Percentiles rank a stretch among this genome's conserved stretches.
Conservation (phyloP, 2,888 invertebrate genomes). For the Luperina testacea region DNA sequence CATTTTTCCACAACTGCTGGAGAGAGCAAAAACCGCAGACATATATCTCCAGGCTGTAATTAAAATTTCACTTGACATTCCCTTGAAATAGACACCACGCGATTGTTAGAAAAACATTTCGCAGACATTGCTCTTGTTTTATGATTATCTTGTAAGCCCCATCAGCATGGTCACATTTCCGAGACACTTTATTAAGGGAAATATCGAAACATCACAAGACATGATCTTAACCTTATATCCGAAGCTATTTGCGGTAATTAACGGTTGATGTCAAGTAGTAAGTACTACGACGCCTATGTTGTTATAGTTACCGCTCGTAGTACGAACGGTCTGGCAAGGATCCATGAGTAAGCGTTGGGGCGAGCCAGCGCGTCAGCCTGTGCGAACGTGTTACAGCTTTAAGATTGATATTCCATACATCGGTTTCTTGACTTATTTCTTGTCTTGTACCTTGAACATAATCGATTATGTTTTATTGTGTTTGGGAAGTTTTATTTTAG, state of each 20-base stretch:
- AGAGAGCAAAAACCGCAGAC: not conserved
- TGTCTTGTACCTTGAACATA: conserved; percentile 38
- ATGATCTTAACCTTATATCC: conserved; percentile 50
- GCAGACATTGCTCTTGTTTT: not conserved
- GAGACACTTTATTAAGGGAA: not conserved
- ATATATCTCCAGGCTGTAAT: not conserved
- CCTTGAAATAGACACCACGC: not conserved
- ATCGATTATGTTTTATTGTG: conserved; percentile 32
- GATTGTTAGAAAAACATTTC: not conserved
- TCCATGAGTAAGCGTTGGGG: conserved; percentile 79
- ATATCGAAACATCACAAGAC: conserved; percentile 14
- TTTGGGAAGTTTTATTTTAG: not conserved
- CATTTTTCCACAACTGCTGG: not conserved
- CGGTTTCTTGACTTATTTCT: conserved; percentile 57
- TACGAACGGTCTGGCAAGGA: conserved; percentile 79
- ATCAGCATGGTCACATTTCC: not conserved
- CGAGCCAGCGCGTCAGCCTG: conserved; percentile 79
- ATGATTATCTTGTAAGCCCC: not conserved
- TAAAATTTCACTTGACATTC: not conserved
- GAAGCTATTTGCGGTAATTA: conserved; percentile 60
- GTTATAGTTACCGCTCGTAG: conserved; percentile 61
- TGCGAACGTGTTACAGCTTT: conserved; percentile 67
- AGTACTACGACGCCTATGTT: conserved; percentile 50
- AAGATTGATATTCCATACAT: conserved; percentile 70
- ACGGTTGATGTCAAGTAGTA: conserved; percentile 55